These are phyloP conservation scores for Colius striatus DNA, from an alignment of 2,113 vertebrate species.

Conservation along the genomic window DNA sequence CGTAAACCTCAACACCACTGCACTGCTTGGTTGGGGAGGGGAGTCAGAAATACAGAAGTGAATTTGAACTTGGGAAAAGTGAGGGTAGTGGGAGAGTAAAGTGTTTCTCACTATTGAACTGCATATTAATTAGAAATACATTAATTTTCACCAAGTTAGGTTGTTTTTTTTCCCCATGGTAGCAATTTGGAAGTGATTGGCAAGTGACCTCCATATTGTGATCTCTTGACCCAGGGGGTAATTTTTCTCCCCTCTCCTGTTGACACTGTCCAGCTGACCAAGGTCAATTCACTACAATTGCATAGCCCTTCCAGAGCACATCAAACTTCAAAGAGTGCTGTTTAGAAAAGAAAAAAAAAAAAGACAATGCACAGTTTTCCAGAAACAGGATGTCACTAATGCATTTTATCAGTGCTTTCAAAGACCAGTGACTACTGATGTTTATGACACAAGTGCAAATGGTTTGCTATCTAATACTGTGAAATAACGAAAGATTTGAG, in stretches of 20 bases:
- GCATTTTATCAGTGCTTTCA: neutral
- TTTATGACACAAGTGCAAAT: neutral
- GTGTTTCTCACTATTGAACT: neutral
- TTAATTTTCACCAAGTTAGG: neutral
- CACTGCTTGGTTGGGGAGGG: fast-evolving
- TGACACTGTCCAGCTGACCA: neutral
- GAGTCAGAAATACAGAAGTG: neutral
- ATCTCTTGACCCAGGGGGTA: neutral
- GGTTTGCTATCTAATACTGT: neutral
- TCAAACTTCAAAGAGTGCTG: neutral
- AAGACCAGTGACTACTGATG: neutral
- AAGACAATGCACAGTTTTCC: neutral
- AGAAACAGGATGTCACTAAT: neutral
- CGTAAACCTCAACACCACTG: neutral
- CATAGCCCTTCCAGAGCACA: fast-evolving
- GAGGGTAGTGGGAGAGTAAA: fast-evolving
- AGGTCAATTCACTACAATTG: neutral
- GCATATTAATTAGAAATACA: neutral
- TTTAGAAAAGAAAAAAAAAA: neutral
- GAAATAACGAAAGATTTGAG: neutral
- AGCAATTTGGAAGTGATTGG: neutral
- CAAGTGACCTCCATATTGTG: neutral
- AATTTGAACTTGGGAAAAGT: neutral
- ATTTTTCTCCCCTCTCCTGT: neutral
- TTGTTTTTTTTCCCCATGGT: fast-evolving